Evolutionary conservation across 1,140 invertebrate species (phyloP).

Genomic region (Tribolium castaneum): DNA sequence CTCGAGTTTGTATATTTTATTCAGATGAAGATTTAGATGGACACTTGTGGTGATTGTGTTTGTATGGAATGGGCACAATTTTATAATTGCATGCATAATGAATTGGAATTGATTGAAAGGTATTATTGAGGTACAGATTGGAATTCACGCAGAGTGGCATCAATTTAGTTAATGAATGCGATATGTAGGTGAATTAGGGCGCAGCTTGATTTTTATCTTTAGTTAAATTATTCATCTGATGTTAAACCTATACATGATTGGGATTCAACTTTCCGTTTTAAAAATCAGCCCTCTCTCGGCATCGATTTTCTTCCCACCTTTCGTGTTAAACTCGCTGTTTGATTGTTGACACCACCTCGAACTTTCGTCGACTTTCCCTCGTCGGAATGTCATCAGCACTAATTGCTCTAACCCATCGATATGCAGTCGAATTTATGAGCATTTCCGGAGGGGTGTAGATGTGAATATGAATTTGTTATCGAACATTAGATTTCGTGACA

Average conservation of each 20-base stretch:
- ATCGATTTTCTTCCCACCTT: not conserved
- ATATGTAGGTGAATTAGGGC: not conserved
- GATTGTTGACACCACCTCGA: not conserved
- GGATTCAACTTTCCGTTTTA: not conserved
- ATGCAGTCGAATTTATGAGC: constrained; percentile 8
- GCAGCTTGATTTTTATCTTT: constrained; percentile 1
- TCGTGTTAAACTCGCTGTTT: not conserved
- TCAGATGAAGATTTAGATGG: not conserved
- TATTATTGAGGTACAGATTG: constrained; percentile 3
- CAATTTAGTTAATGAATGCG: constrained; percentile 11
- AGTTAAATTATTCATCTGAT: not conserved
- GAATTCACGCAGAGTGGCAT: constrained; percentile 12
- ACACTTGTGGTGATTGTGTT: not conserved
- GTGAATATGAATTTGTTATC: constrained; percentile 21
- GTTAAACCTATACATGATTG: not conserved
- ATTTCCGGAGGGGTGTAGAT: not conserved
- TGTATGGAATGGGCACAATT: not conserved
- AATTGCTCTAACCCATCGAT: constrained; percentile 2
- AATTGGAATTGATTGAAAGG: not conserved
- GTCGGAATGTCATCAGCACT: constrained; percentile 10
- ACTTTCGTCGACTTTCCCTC: constrained; percentile 1
- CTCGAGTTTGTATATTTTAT: not conserved
- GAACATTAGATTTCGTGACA: constrained; percentile 17
- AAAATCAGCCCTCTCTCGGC: not conserved
- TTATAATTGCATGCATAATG: constrained; percentile 12